A percentile compares a stretch with the other conserved stretches of the same genome.
These are phyloP conservation scores for Xenus cinereus DNA, from an alignment of 2,113 vertebrate species.

Conservation along the genomic window DNA sequence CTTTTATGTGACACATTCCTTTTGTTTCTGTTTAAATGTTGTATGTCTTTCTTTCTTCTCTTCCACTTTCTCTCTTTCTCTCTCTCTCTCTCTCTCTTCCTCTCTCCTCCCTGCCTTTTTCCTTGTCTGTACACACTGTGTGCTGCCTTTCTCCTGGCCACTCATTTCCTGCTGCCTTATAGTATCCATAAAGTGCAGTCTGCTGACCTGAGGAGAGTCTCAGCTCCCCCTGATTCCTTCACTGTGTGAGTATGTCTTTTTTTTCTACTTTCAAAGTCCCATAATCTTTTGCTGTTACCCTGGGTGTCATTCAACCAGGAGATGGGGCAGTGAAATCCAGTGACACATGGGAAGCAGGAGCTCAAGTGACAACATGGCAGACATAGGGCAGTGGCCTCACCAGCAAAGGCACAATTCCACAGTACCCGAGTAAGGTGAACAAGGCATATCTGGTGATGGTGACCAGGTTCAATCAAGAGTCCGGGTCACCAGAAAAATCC, in stretches of 20 bases:
- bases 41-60: constrained; percentile 69
- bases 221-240: constrained; percentile 98
- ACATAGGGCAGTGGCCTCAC: not conserved
- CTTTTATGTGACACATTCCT: constrained; percentile 64
- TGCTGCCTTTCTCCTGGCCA: constrained; percentile 72
- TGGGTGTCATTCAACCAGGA: not conserved
- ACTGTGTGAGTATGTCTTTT: constrained; percentile 89
- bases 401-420: not conserved
- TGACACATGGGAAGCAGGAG: not conserved
- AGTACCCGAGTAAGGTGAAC: not conserved
- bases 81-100: not conserved
- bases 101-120: constrained; percentile 40
- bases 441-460: not conserved
- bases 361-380: not conserved
- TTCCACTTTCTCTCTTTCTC: not conserved
- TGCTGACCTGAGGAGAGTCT: constrained; percentile 96
- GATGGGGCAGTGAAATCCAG: not conserved
- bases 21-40: constrained; percentile 78
- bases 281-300: not conserved
- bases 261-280: constrained; percentile 23
- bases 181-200: constrained; percentile 98
- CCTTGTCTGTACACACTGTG: constrained; percentile 72
- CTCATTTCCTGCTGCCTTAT: constrained; percentile 78
- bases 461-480: not conserved
- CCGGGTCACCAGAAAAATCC: not conserved